These are phyloP conservation scores for Strigamia transsilvanica DNA, from an alignment of 2,888 invertebrate species.

Conservation along the genomic window DNA sequence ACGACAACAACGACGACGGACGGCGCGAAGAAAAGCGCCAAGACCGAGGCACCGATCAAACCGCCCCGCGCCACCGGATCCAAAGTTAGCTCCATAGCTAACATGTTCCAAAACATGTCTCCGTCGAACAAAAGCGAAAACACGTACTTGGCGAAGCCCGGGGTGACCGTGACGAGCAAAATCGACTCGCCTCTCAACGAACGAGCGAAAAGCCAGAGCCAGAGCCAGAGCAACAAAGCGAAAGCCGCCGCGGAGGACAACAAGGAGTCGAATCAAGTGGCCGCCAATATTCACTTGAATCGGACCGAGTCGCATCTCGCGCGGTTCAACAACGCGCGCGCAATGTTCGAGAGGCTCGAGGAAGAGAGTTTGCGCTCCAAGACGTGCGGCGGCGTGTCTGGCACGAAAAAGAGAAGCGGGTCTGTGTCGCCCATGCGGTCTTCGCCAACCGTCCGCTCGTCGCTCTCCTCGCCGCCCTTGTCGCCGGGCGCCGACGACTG, in stretches of 20 bases:
- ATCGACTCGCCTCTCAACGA: conserved; percentile 53
- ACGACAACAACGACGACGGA: not conserved
- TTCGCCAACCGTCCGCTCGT: conserved; percentile 53
- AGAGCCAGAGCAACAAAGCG: too few species aligned
- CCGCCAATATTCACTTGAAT: conserved; percentile 53
- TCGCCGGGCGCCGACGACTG: conserved; percentile 61
- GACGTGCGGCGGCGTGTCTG: conserved; percentile 68
- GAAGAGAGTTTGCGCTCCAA: conserved; percentile 59
- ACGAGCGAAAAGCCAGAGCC: not conserved
- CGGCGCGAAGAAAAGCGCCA: conserved; percentile 10
- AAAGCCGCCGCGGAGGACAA: not conserved
- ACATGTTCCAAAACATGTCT: conserved; percentile 78
- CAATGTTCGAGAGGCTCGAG: conserved; percentile 88
- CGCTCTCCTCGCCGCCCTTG: conserved; percentile 50
- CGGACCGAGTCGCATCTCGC: conserved; percentile 88
- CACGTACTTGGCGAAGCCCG: conserved; percentile 41
- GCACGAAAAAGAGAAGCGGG: conserved; percentile 56
- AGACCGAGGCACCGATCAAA: conserved; percentile 44
- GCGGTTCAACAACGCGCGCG: conserved; percentile 89
- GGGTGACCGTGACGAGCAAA: conserved; percentile 35
- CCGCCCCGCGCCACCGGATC: conserved; percentile 54
- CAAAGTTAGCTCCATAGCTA: conserved; percentile 71
- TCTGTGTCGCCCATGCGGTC: conserved; percentile 56
- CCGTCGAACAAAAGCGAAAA: conserved; percentile 54
- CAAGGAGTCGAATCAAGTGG: not conserved